Evolutionary conservation across 2,888 invertebrate species (phyloP), one percentile per base, ranked within the genome.

Genomic region (Craniophora ligustri): DNA sequence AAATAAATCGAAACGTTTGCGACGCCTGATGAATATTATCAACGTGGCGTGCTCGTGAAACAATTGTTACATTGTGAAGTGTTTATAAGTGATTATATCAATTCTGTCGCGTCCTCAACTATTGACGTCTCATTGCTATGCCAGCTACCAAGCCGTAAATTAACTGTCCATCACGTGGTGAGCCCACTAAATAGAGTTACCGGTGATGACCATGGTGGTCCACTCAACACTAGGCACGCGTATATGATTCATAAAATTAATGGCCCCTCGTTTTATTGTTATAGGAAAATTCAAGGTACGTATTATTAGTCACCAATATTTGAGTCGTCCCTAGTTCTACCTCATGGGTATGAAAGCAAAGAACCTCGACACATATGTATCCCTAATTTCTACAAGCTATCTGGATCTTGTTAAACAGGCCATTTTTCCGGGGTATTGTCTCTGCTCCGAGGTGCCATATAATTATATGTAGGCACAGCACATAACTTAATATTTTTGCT

Each of bases 101-200:
- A 82, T 79, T 79, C 77, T 75, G 81, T 75, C 67, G 74, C 58
- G 62, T 55, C 62, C 62, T 47, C 61, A 72, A 51, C 51, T 55
- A 53, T 57, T 59, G 67, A 49, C 44, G 15, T 39, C 72, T 88
- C 81, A 87, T 89, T 89, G 77, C 78, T 84, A 88, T 87, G 85
- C 87, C 62, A 67, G 65, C 65, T 71, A 65, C 79, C 76, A 70
- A 64, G 74, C 76, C 78, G 80, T 87, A 85, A 88, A 89, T 89
- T 86, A 83, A 79, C 77, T 76, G 75, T 57, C 78, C 71, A 77
- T 85, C 81, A 82, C 79, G 78, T 74, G 76, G 72, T 56, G 51
- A 64, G 62, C 39, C 41, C 72, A 61, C 75, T 70, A 71, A 75
- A 72, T 68, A 49, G 62, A 67, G 63, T 63, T 70, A 68, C 67